Percentiles rank a stretch among this genome's conserved stretches.
Evolutionary conservation across 2,113 vertebrate genomes (phyloP).

Genomic region (Mustela nigripes): DNA sequence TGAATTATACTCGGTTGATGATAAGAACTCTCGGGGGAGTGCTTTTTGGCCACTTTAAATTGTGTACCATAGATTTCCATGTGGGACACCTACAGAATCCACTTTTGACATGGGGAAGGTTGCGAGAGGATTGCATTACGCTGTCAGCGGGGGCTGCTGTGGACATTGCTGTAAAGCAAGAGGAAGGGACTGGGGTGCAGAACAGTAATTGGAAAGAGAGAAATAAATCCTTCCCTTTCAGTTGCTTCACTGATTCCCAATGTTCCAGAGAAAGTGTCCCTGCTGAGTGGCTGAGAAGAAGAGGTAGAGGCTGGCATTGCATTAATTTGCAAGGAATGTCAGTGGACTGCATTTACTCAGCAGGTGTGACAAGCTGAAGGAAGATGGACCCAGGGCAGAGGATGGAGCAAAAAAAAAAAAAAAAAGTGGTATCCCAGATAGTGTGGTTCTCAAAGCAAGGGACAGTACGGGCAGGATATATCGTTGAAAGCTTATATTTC

Average conservation of each 20-base stretch:
- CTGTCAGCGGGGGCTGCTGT: constrained; percentile 51
- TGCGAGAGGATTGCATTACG: background rate
- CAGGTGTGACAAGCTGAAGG: constrained; percentile 21
- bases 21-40: background rate
- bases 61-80: background rate
- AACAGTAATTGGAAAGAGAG: constrained; percentile 34
- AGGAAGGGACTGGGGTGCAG: constrained; percentile 38
- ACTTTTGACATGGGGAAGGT: background rate
- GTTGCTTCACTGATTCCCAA: constrained; percentile 58
- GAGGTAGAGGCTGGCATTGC: background rate
- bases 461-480: rapidly evolving
- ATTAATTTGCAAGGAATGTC: constrained; percentile 39
- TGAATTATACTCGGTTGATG: constrained; percentile 34
- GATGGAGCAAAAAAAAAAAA: background rate
- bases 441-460: background rate
- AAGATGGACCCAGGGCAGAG: background rate
- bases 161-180: background rate
- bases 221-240: constrained; percentile 52
- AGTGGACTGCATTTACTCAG: constrained; percentile 24
- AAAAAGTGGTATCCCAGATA: background rate
- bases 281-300: constrained; percentile 69
- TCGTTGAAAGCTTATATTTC: background rate
- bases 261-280: constrained; percentile 71
- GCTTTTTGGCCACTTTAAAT: background rate
- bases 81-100: constrained; percentile 46